Evolutionary conservation across 2,113 vertebrate genomes (phyloP).

Genomic region (Isichthys henryi): DNA sequence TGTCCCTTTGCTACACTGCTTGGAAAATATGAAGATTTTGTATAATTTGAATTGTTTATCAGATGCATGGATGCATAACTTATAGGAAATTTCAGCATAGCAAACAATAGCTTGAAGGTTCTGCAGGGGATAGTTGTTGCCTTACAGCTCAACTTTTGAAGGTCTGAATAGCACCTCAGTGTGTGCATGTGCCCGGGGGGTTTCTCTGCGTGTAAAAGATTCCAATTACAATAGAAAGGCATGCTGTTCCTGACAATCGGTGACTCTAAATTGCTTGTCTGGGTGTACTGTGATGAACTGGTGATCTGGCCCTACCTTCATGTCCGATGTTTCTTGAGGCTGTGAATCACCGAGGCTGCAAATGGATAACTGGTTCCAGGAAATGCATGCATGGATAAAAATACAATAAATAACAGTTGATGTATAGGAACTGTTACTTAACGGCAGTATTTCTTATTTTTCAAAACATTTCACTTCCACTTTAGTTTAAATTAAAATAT

Average conservation of each 20-base stretch:
- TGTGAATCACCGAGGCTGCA: neutral
- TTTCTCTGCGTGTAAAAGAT: neutral
- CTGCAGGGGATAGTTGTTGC: neutral
- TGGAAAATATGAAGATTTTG: neutral
- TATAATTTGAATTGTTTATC: neutral
- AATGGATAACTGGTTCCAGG: neutral
- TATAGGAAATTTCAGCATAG: neutral
- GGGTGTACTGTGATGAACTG: neutral
- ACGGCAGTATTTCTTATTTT: neutral
- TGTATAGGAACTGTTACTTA: neutral
- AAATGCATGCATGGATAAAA: neutral
- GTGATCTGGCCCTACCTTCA: neutral
- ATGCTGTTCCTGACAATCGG: neutral
- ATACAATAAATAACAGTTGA: neutral
- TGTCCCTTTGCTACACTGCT: neutral
- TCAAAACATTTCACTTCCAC: neutral
- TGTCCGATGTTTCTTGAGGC: neutral
- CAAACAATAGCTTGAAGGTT: neutral
- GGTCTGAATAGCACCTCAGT: neutral
- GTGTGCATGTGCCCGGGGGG: neutral
- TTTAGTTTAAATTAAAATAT: neutral
- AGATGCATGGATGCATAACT: neutral
- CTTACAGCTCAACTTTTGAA: neutral
- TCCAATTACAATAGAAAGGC: neutral
- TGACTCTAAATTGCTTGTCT: constrained; percentile 4